Percentiles rank a stretch among this genome's conserved stretches.
phyloP scores from a whole-genome alignment of 2,113 vertebrate genomes.

The Thryonomys swinderianus region DNA sequence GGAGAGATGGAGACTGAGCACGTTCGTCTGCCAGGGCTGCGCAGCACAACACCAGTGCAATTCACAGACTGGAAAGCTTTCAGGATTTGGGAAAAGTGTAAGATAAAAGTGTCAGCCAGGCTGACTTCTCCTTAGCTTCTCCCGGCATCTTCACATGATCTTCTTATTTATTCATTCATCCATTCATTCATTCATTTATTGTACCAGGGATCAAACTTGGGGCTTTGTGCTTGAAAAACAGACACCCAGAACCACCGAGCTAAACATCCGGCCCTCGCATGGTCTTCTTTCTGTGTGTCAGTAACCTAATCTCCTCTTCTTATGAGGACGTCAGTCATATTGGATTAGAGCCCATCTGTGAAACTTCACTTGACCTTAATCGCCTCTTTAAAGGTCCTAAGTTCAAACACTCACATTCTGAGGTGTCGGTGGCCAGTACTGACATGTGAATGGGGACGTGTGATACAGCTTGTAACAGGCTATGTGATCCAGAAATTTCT shows the following conservation, averaged over 20 bases:
- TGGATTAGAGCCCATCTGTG: background rate
- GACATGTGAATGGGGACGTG: background rate
- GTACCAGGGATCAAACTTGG: no score
- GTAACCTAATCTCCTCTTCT: background rate
- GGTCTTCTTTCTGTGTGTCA: background rate
- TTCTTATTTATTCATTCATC: background rate
- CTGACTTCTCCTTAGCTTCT: background rate
- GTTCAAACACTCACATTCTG: background rate
- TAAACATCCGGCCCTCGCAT: background rate
- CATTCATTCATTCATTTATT: no score
- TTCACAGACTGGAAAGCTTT: background rate
- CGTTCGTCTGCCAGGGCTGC: background rate
- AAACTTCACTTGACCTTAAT: background rate
- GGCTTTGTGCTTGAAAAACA: no score
- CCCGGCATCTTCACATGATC: no score
- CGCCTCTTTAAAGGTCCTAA: background rate
- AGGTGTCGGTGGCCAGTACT: background rate
- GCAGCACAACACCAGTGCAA: background rate
- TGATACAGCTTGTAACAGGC: background rate
- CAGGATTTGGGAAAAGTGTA: background rate
- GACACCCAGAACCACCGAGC: no score
- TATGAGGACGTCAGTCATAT: fast-evolving
- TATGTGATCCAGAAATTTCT: background rate
- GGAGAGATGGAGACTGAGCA: no score
- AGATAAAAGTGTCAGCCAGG: background rate